Percentiles rank a stretch among this genome's conserved stretches.
Evolutionary conservation across 2,113 vertebrate genomes (phyloP).

Genomic region (Cephalopholis sonnerati): DNA sequence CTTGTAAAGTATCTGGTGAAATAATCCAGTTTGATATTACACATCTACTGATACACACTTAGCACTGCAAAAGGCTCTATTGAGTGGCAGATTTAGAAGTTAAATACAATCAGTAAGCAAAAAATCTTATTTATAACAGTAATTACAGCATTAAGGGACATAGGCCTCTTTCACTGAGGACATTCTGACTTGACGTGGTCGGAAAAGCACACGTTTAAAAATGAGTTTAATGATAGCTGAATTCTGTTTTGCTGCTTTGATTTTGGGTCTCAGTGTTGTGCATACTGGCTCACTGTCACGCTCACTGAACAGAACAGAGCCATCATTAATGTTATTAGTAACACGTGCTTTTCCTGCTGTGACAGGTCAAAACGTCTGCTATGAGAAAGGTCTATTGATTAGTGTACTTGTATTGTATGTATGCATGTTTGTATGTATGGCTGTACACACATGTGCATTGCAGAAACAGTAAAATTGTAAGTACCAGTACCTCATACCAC

Average conservation of each 20-base stretch:
- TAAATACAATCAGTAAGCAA: neutral
- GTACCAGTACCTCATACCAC: slow-evolving; percentile 30
- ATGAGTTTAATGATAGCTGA: too few species aligned
- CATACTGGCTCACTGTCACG: too few species aligned
- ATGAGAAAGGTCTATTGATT: neutral
- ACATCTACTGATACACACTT: neutral
- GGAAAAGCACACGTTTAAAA: too few species aligned
- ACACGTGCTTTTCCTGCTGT: too few species aligned
- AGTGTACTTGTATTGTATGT: neutral
- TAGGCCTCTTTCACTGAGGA: too few species aligned
- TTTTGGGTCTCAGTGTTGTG: too few species aligned
- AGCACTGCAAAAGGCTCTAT: neutral
- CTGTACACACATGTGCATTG: neutral
- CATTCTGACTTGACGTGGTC: too few species aligned
- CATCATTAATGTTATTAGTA: too few species aligned
- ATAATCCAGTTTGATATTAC: neutral
- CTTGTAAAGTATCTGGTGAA: slow-evolving; percentile 14
- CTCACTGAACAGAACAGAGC: too few species aligned
- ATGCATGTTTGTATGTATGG: neutral
- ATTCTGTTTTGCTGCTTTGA: too few species aligned
- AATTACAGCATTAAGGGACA: neutral
- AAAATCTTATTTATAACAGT: neutral
- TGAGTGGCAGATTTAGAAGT: neutral
- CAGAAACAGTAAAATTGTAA: neutral
- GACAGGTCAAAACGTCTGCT: too few species aligned